phyloP scores from a whole-genome alignment of 2,888 invertebrate genomes.

The Cheilosia impressa region DNA sequence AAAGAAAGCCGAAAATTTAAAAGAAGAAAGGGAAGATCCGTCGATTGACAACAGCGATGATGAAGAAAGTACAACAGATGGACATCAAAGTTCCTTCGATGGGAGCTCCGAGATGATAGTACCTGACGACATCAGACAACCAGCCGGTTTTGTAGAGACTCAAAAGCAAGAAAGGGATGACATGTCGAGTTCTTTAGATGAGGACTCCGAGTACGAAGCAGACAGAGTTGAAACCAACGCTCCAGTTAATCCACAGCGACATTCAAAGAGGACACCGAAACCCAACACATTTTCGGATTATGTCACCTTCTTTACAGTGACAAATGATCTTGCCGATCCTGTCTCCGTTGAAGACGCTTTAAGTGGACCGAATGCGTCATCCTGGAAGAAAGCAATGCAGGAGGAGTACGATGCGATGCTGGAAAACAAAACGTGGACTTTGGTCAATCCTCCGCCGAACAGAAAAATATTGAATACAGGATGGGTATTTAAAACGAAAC shows the following conservation, averaged over 20 bases:
- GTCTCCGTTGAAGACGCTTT: conserved; percentile 24
- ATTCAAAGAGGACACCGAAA: too few species aligned
- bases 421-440: conserved; percentile 5
- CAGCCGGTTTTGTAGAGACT: too few species aligned
- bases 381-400: conserved; percentile 16
- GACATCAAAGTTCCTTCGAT: neutral
- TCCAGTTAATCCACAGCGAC: too few species aligned
- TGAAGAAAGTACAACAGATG: neutral
- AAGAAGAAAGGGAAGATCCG: neutral
- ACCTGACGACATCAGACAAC: neutral
- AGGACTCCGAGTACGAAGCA: too few species aligned
- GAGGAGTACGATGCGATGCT: conserved; percentile 14
- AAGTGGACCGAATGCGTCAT: conserved; percentile 27
- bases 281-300: neutral
- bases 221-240: too few species aligned
- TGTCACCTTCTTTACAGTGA: conserved; percentile 16
- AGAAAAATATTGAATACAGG: conserved; percentile 8
- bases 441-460: conserved; percentile 14
- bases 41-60: neutral
- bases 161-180: too few species aligned
- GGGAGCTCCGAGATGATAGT: conserved; percentile 10
- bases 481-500: conserved; percentile 21
- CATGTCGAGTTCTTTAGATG: too few species aligned
- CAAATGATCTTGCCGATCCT: conserved; percentile 25
- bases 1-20: neutral